Conservation (phyloP, 2,888 invertebrate genomes). For the Lydus trimaculatus region DNA sequence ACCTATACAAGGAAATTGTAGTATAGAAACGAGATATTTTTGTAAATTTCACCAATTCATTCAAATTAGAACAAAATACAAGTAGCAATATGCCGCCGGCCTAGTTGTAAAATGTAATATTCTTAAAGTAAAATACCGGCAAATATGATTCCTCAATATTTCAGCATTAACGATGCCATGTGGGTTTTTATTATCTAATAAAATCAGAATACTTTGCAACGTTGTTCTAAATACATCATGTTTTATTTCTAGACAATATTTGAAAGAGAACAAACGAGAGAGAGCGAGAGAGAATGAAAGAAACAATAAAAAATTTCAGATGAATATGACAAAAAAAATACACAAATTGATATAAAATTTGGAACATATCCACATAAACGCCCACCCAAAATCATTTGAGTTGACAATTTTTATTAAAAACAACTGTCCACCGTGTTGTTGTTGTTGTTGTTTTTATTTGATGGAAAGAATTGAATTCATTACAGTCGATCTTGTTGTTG, state of each 20-base stretch:
- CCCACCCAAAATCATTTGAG: not conserved
- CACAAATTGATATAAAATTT: not conserved
- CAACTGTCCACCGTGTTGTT: not conserved
- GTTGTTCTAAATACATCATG: slow-evolving; percentile 16
- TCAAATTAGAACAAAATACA: slow-evolving; percentile 27
- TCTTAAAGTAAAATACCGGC: slow-evolving; percentile 21
- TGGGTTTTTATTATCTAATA: slow-evolving; percentile 32
- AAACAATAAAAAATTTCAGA: slow-evolving; percentile 1
- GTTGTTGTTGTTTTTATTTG: not conserved
- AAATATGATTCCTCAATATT: slow-evolving; percentile 30
- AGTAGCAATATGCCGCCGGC: no score
- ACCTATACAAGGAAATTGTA: not conserved
- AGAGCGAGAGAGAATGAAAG: not conserved
- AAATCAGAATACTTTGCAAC: slow-evolving; percentile 23
- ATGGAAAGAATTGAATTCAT: not conserved
- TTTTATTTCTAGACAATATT: slow-evolving; percentile 10
- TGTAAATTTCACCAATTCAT: no score
- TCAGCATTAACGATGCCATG: slow-evolving; percentile 23
- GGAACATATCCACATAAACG: not conserved
- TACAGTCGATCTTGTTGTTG: not conserved
- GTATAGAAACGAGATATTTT: not conserved
- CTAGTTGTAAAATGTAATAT: no score
- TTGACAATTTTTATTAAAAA: not conserved
- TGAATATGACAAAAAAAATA: not conserved
- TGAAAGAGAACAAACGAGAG: not conserved